Percentiles rank a stretch among this genome's conserved stretches.
Conservation (phyloP, 1,140 invertebrate species). For the Drosophila parabipectinata region DNA sequence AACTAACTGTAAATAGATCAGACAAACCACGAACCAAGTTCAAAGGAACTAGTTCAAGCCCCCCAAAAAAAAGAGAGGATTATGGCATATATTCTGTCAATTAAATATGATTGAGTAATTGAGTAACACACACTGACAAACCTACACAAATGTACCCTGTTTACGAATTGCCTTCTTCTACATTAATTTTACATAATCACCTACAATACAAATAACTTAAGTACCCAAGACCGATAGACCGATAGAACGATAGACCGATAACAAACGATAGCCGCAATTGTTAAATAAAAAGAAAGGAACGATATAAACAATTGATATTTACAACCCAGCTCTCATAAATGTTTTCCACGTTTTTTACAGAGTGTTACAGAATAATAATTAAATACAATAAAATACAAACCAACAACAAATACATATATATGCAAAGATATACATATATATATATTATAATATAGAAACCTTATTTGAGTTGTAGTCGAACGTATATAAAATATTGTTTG, state of each 20-base stretch:
- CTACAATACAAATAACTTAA: constrained; percentile 72
- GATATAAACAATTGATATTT: constrained; percentile 43
- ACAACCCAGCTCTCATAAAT: constrained; percentile 47
- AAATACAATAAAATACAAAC: not conserved
- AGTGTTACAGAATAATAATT: constrained; percentile 8
- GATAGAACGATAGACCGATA: constrained; percentile 35
- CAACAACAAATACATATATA: constrained; percentile 4
- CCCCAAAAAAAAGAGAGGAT: not conserved
- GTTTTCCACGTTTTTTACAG: constrained; percentile 41
- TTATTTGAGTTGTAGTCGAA: constrained; percentile 29
- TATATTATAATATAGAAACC: not conserved
- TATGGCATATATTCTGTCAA: constrained; percentile 7
- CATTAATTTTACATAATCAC: constrained; percentile 68
- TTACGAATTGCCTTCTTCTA: constrained; percentile 75
- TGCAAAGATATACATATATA: not conserved
- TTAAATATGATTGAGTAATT: constrained; percentile 18
- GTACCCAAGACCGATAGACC: constrained; percentile 38
- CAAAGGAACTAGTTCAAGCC: constrained; percentile 19
- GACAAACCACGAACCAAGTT: constrained; percentile 19
- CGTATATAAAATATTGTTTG: constrained; percentile 56
- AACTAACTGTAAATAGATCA: constrained; percentile 30
- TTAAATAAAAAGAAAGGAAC: constrained; percentile 7
- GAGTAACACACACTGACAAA: constrained; percentile 21
- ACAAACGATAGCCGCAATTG: constrained; percentile 31
- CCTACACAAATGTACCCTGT: constrained; percentile 70